Evolutionary conservation across 2,113 vertebrate species (phyloP), one percentile per base, ranked within the genome.

Genomic region (Beaufortia kweichowensis): DNA sequence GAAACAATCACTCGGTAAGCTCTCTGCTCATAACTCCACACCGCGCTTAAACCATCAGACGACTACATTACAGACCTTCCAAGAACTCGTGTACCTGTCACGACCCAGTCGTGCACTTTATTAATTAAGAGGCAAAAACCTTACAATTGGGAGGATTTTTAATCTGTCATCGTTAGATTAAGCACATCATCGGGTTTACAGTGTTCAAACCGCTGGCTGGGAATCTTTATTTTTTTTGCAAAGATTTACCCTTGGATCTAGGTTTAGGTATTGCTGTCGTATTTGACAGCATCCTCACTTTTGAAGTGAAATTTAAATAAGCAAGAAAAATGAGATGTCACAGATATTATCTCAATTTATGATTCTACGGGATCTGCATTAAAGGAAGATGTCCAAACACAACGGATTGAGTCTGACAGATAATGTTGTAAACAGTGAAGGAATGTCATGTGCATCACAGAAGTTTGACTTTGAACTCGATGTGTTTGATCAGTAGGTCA

Each of bases 21-120:
- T 84, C 76, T 55, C 26, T 78, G 72, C 84, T 75, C 75, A 59
- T 85, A 72, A 80, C 73, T 84, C 46, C 71, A 41, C 76, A 72
- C 68, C 24, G 61, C 15, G 74, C 74, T 55, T 80, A 83, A 74
- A 21, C 61, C 60, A n/a, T 85, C 85, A 83, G 77, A 78, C 83
- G 66, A 66, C 80, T 83, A 82, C 46, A 84, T 81, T 83, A 55
- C 85, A 77, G 73, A 85, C 84, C 86, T 74, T 83, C 72, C 69
- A 78, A 76, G 9, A 62, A 81, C 57, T 65, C 76, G 78, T 64
- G 71, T 65, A 72, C 75, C 62, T 70, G 79, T 82, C 84, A 56
- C 67, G 78, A 84, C 57, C 60, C 3, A 3, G 23, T 12, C 24
- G 24, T n/a, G 7, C 17, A 28, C 28, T 33, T 43, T 67, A 55